Evolutionary conservation across 2,797 vertebrate genomes (phyloP).

Genomic region (Silurus lanzhouensis): DNA sequence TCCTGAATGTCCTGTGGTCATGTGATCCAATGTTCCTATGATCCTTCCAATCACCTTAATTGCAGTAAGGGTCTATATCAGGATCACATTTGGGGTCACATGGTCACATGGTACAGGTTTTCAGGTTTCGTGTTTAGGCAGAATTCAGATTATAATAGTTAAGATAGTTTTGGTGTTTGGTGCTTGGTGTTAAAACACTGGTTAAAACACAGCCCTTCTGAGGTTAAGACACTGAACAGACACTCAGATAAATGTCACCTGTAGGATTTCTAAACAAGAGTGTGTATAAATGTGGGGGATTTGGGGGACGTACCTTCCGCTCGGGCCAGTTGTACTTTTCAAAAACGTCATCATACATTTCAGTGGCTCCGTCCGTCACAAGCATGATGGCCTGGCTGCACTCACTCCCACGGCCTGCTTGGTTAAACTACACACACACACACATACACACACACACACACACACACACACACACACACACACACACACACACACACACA

Average conservation of each 20-base stretch:
- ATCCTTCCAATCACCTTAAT: background rate
- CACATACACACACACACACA: constrained; percentile 26
- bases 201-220: no score
- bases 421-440: constrained; percentile 84
- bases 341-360: constrained; percentile 92
- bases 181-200: background rate
- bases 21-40: background rate
- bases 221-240: background rate
- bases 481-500: constrained; percentile 27
- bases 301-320: constrained; percentile 82
- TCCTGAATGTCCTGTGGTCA: background rate
- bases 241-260: no score
- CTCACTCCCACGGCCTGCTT: constrained; percentile 91
- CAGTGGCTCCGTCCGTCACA: constrained; percentile 92
- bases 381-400: constrained; percentile 99
- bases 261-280: no score
- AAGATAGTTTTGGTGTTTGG: background rate
- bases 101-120: no score
- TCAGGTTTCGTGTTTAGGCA: background rate
- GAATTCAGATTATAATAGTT: no score
- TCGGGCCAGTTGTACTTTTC: constrained; percentile 96
- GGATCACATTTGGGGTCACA: background rate
- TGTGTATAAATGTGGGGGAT: no score
- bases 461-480: constrained; percentile 31
- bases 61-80: background rate